Conservation (phyloP, 2,797 vertebrate genomes). For the Sebastes melanostomus region DNA sequence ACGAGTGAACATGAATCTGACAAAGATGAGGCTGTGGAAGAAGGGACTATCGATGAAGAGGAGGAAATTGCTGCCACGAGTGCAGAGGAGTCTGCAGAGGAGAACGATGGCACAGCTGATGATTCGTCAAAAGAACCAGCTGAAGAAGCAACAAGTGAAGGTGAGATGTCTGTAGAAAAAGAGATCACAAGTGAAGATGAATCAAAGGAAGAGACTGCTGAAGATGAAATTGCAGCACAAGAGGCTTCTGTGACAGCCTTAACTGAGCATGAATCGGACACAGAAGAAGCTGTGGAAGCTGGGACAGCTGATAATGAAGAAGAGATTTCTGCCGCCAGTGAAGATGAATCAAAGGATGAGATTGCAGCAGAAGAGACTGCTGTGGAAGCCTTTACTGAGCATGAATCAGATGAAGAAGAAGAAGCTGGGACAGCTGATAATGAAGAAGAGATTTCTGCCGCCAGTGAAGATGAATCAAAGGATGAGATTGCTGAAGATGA, state of each 20-base stretch:
- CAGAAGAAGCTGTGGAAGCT: neutral
- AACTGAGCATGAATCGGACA: neutral
- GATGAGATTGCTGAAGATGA: slow-evolving; percentile 1
- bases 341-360: neutral
- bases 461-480: neutral
- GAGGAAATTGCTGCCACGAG: neutral
- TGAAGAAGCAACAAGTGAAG: neutral
- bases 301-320: neutral
- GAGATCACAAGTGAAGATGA: neutral
- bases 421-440: too few relatives aligned
- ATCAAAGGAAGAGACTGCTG: neutral
- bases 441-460: too few relatives aligned
- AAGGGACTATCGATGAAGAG: neutral
- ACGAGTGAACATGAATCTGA: slow-evolving; percentile 18
- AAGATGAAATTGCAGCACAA: slow-evolving; percentile 6
- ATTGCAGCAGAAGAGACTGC: neutral
- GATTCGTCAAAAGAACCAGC: slow-evolving; percentile 3
- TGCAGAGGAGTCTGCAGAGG: slow-evolving; percentile 31
- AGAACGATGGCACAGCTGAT: neutral
- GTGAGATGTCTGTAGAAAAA: neutral
- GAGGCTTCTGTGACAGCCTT: neutral
- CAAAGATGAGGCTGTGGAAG: slow-evolving; percentile 15
- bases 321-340: neutral
- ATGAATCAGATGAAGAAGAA: too few relatives aligned
- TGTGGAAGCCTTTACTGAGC: too few relatives aligned